These are phyloP conservation scores for Aleiodes leptofemur DNA, from an alignment of 2,888 invertebrate genomes.

Conservation along the genomic window DNA sequence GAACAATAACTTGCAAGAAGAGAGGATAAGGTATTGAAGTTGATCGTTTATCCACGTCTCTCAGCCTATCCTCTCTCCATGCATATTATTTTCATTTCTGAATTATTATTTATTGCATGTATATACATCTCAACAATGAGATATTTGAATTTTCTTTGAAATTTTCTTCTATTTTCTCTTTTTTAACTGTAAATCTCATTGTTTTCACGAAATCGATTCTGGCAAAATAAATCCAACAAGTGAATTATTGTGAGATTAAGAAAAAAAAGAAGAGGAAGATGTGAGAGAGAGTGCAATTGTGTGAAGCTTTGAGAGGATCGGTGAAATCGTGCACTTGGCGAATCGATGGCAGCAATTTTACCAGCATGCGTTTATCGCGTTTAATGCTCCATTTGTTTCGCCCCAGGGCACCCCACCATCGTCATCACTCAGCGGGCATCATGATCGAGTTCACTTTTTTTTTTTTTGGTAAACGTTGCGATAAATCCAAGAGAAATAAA, in stretches of 20 bases:
- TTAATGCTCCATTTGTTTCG: constrained; percentile 65
- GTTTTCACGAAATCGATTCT: constrained; percentile 55
- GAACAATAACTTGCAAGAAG: constrained; percentile 57
- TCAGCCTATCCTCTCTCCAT: background rate
- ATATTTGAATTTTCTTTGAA: background rate
- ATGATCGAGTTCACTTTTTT: constrained; percentile 22
- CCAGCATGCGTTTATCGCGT: constrained; percentile 60
- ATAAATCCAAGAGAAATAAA: background rate
- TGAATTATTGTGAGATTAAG: constrained; percentile 27
- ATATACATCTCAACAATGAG: background rate
- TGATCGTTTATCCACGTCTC: constrained; percentile 38
- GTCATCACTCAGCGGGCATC: constrained; percentile 22
- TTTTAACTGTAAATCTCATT: background rate
- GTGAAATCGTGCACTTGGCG: constrained; percentile 55
- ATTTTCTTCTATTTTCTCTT: background rate
- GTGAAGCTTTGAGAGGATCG: constrained; percentile 31
- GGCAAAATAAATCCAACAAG: constrained; percentile 21
- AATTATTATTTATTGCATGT: constrained; percentile 5
- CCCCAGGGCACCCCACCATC: constrained; percentile 53
- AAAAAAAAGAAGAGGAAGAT: constrained; percentile 42
- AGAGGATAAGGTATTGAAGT: constrained; percentile 21
- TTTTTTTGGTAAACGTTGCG: constrained; percentile 16
- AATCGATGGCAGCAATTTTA: constrained; percentile 63
- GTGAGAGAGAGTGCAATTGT: constrained; percentile 28
- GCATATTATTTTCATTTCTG: background rate